Base-by-base conservation (phyloP, 1,140 invertebrate species). In the Diabrotica undecimpunctata region DNA sequence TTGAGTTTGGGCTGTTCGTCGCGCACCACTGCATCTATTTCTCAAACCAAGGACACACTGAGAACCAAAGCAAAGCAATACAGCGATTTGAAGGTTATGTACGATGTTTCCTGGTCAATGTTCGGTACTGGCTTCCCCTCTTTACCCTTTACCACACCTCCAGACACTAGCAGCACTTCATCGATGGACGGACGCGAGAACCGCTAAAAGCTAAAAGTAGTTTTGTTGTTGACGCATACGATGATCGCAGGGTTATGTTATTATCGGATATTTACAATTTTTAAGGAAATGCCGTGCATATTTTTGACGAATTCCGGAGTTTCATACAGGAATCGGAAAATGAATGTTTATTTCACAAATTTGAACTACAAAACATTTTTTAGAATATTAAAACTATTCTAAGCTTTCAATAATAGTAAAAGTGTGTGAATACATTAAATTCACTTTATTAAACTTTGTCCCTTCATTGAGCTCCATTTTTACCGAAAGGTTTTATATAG, bases 41-140 rank as follows among this genome's bases (percentile, higher is more conserved):
- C 41, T 46, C 41, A 46, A 46, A 46, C 41, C 41, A 46, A 46
- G 41, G 41, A 46, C 41, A 46, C 41, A 46, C 41, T 2, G 41
- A 46, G 41, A 46, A 46, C 41, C 41, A 46, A 46, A 46, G 41
- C 41, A 46, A 46, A 46, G 41, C 41, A 46, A 46, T 46, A 46
- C 41, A 46, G 41, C 41, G 41, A 46, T 46, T 46, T 46, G 41
- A 46, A 46, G 41, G 41, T 46, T 46, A 46, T 46, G 41, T 46
- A 46, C 41, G 41, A 10, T 46, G 41, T 46, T 46, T 46, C 41
- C 41, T 46, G 41, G 41, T 46, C 41, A 46, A 46, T 46, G 41
- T 46, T 46, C 41, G 41, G 41, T 46, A 46, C 41, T 46, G 41
- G 41, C 8, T 46, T 8, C 41, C 41, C 41, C 41, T 4, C 41